phyloP scores from a whole-genome alignment of 1,140 invertebrate species.

The Drosophila subpulchrella region DNA sequence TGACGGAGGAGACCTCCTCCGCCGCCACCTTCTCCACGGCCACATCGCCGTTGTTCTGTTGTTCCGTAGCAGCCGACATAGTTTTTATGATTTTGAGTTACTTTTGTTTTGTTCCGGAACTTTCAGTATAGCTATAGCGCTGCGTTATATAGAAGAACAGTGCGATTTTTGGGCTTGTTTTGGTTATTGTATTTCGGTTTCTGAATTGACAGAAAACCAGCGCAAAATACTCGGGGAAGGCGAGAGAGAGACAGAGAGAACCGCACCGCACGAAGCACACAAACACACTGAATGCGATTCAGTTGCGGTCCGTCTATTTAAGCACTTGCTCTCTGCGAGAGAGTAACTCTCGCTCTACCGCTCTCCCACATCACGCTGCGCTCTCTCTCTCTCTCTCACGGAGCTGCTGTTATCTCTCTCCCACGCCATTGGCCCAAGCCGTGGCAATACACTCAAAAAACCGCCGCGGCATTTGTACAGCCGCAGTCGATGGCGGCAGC shows the following conservation, averaged over 20 bases:
- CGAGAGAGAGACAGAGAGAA: slow-evolving; percentile 59
- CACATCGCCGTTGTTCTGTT: slow-evolving; percentile 83
- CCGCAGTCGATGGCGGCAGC: slow-evolving; percentile 68
- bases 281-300: slow-evolving; percentile 72
- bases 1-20: slow-evolving; percentile 69
- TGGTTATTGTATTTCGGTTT: slow-evolving; percentile 28
- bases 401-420: slow-evolving; percentile 48
- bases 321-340: slow-evolving; percentile 20
- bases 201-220: slow-evolving; percentile 64
- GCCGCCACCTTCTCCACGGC: slow-evolving; percentile 81
- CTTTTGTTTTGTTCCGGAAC: slow-evolving; percentile 39
- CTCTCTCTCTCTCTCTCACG: slow-evolving; percentile 22
- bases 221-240: slow-evolving; percentile 64
- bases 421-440: slow-evolving; percentile 36
- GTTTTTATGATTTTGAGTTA: slow-evolving; percentile 51
- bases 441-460: slow-evolving; percentile 71
- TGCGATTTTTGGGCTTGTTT: slow-evolving; percentile 33
- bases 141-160: slow-evolving; percentile 11
- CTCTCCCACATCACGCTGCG: slow-evolving; percentile 7
- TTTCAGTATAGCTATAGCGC: slow-evolving; percentile 24
- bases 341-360: slow-evolving; percentile 25
- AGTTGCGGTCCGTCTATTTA: slow-evolving; percentile 73
- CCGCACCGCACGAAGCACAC: slow-evolving; percentile 79
- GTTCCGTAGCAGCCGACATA: slow-evolving; percentile 84
- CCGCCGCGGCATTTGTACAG: slow-evolving; percentile 67